Evolutionary conservation across 1,140 invertebrate genomes (phyloP).

Genomic region (Medauroidea extradentata): DNA sequence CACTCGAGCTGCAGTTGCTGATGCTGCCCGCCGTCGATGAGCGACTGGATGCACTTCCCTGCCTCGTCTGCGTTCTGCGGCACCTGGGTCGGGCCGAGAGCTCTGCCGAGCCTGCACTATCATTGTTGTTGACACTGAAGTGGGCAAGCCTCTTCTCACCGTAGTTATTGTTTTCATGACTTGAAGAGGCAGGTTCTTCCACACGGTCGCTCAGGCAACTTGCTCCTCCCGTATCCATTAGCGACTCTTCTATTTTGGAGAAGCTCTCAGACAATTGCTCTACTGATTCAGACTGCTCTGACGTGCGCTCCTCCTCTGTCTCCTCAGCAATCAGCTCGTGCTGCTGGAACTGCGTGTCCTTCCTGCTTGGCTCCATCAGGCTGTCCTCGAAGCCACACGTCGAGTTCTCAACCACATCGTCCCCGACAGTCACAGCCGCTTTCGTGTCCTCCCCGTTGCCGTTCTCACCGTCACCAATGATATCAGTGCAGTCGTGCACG

Average conservation of each 20-base stretch:
- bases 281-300: slow-evolving; percentile 43
- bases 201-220: slow-evolving; percentile 1
- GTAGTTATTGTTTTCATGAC: slow-evolving; percentile 7
- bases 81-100: neutral
- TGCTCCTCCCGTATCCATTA: neutral
- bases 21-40: slow-evolving; percentile 47
- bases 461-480: neutral
- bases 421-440: slow-evolving; percentile 33
- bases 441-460: slow-evolving; percentile 25
- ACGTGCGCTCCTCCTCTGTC: slow-evolving; percentile 41
- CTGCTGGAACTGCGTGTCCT: slow-evolving; percentile 3
- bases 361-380: slow-evolving; percentile 30
- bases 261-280: slow-evolving; percentile 47
- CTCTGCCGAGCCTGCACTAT: slow-evolving; percentile 29
- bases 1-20: slow-evolving; percentile 49
- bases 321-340: slow-evolving; percentile 40
- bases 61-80: neutral
- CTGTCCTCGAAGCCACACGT: slow-evolving; percentile 33
- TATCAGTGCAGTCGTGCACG: neutral
- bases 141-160: slow-evolving; percentile 33
- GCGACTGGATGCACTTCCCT: slow-evolving; percentile 13
- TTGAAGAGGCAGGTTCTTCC: neutral
- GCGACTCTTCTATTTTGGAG: slow-evolving; percentile 30
- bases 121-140: slow-evolving; percentile 50
- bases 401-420: slow-evolving; percentile 26